Conservation (phyloP, 2,113 vertebrate genomes). For the Deroptyus accipitrinus region DNA sequence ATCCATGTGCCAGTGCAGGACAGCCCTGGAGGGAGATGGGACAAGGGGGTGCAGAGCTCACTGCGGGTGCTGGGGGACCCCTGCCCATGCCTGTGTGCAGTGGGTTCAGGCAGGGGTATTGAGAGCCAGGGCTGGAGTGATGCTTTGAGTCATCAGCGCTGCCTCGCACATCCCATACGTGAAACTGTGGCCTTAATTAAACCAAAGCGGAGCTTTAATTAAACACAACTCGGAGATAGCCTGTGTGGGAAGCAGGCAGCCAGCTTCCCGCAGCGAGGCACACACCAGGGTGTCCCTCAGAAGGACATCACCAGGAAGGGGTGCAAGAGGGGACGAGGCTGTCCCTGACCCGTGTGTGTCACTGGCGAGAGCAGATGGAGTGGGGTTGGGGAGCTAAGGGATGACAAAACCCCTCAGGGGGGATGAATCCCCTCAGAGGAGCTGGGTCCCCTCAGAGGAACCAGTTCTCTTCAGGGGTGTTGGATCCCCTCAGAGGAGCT, state of each 20-base stretch:
- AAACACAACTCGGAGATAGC: not conserved
- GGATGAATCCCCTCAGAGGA: not conserved
- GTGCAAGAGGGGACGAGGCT: not conserved
- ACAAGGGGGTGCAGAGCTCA: not conserved
- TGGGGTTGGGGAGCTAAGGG: not conserved
- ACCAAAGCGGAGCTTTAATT: conserved; percentile 42
- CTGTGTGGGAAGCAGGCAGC: not conserved
- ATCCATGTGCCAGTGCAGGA: accelerated
- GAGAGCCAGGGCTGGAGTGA: not conserved
- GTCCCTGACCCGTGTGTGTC: not conserved
- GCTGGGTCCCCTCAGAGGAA: not conserved
- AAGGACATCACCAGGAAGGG: not conserved
- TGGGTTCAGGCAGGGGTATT: not conserved
- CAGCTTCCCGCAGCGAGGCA: not conserved
- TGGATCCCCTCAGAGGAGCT: not conserved
- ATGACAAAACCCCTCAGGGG: not conserved
- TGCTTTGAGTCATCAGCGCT: conserved; percentile 8
- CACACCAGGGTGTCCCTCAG: not conserved
- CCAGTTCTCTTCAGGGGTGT: not conserved
- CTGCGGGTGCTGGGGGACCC: not conserved
- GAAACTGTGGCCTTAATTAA: conserved; percentile 61
- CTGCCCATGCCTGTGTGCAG: accelerated
- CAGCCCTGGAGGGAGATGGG: not conserved
- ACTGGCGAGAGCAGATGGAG: not conserved
- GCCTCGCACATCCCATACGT: conserved; percentile 9